Percentiles rank a stretch among this genome's conserved stretches.
Evolutionary conservation across 2,888 invertebrate species (phyloP).

Genomic region (Eugnorisma glareosa): DNA sequence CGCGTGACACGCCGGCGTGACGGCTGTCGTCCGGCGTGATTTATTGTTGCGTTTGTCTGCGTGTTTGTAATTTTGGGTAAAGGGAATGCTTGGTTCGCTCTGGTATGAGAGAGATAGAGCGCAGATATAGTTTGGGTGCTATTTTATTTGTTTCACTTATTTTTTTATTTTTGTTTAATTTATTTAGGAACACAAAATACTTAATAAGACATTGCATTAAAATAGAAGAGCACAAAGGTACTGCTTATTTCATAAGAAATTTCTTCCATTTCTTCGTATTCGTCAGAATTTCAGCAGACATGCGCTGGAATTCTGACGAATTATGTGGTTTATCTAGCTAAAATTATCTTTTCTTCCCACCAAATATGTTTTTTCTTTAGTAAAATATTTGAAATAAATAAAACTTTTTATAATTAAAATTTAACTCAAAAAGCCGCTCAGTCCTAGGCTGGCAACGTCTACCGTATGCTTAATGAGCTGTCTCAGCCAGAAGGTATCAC

Average conservation of each 20-base stretch:
- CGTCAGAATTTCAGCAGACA: no score
- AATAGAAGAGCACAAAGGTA: no score
- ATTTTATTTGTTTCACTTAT: neutral
- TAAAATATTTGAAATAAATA: no score
- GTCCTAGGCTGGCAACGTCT: neutral
- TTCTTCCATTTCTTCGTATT: no score
- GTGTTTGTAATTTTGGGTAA: slow-evolving; percentile 52
- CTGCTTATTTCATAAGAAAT: no score
- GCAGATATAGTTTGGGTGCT: neutral
- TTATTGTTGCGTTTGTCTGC: slow-evolving; percentile 61
- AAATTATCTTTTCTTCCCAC: no score
- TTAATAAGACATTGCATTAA: no score
- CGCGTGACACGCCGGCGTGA: slow-evolving; percentile 63
- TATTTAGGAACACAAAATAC: no score
- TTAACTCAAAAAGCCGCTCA: neutral
- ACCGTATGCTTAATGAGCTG: neutral
- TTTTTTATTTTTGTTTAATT: no score
- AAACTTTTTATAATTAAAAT: no score
- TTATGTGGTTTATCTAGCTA: neutral
- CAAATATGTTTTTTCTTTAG: no score
- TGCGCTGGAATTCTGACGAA: no score
- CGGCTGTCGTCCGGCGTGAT: slow-evolving; percentile 57
- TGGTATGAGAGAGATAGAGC: neutral
- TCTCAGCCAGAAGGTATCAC: neutral
- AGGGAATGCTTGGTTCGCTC: neutral